Base-by-base conservation (phyloP, 2,797 vertebrate species). In the Hozukius guyotensis region DNA sequence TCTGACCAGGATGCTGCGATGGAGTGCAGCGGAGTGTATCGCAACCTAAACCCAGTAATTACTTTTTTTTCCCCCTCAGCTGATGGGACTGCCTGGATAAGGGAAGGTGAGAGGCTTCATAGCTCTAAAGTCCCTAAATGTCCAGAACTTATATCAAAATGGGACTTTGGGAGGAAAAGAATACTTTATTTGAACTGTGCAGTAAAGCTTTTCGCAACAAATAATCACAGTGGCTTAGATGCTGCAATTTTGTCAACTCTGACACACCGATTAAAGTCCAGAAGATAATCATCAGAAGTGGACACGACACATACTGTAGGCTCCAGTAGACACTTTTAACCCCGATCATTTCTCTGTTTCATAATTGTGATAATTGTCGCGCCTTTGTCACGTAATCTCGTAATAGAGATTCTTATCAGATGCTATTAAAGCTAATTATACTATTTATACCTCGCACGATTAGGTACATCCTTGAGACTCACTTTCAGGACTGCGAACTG, bases 341-440 rank as follows among this genome's bases (percentile, higher is more conserved):
- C 67, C 38, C 72, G 64, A 63, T 76, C 46, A 85, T 87, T 76
- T 83, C 52, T 63, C 49, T 12, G 13, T 62, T 82, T 68, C 71
- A 67, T 78, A 68, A 72, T 63, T 62, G 38, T 32, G 34, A 62
- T 84, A 76, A 80, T 59, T 86, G 49, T 53, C 9, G 8, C 49
- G 49, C 49, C 49, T 53, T 53, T 53, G 86, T 86, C 83, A 83
- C 31, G 2, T 73, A 83, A 71, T 77, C 72, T 60, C 42, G 61
- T 77, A 78, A 88, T 78, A 73, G 67, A 82, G 83, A 91, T 88
- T 80, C 73, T 85, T 85, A 87, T 91, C 86, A 82, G 64, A 83
- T 69, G 32, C 85, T 78, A 84, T 88, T 91, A 78, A 75, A 65
- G 65, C 64, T 89, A 90, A 91, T 92, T 89, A 89, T 64, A 38